Evolutionary conservation across 2,888 invertebrate species (phyloP).

Genomic region (Pasiphila rectangulata): DNA sequence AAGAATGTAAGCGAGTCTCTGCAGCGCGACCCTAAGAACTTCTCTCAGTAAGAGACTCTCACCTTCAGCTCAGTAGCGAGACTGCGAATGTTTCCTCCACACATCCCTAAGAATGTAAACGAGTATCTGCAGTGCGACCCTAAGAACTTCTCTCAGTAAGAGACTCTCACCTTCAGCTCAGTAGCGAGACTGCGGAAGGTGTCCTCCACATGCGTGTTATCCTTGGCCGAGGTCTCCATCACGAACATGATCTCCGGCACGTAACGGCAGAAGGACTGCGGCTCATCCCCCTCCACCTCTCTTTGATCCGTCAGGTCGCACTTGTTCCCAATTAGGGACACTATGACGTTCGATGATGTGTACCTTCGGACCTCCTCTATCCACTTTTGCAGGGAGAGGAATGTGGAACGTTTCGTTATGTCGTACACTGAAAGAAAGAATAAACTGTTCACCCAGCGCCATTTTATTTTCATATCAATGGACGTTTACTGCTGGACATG

Average conservation of each 20-base stretch:
- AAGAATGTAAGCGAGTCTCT: too few species aligned
- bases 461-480: too few species aligned
- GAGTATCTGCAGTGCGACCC: too few species aligned
- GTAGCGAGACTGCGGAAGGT: conserved; percentile 92
- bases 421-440: conserved; percentile 87
- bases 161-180: conserved; percentile 85
- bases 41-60: conserved; percentile 6
- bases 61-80: conserved; percentile 94
- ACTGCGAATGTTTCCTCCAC: too few species aligned
- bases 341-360: conserved; percentile 94
- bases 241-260: conserved; percentile 93
- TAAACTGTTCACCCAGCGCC: too few species aligned
- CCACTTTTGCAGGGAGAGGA: conserved; percentile 95
- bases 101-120: too few species aligned
- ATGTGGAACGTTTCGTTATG: conserved; percentile 95
- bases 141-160: background rate
- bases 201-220: conserved; percentile 94
- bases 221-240: conserved; percentile 94
- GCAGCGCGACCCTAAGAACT: background rate
- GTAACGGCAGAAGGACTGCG: conserved; percentile 91
- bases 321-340: conserved; percentile 96
- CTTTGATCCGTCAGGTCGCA: conserved; percentile 90
- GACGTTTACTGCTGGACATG: too few species aligned
- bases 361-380: conserved; percentile 97
- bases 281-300: conserved; percentile 92